Evolutionary conservation across 2,113 vertebrate genomes (phyloP), one percentile per base, ranked within the genome.

Genomic region (Puma concolor): DNA sequence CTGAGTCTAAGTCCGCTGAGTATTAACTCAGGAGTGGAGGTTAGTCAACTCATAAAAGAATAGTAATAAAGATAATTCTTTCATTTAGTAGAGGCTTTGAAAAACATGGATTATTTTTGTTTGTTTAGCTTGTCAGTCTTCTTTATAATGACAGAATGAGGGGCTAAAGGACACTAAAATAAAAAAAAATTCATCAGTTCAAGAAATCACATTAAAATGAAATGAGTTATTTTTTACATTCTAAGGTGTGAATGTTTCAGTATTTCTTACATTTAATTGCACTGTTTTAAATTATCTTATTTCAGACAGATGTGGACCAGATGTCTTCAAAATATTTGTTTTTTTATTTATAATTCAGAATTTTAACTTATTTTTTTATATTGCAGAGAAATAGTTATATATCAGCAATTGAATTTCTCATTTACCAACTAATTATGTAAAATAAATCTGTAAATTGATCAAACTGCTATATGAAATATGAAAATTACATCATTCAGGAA

Each of bases 401-500:
- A 98, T 97, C 88, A 95, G 94, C 92, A 98, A 98, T 81, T 93
- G 92, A 97, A 96, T 98, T 98, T 98, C 97, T 98, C 97, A 96
- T 98, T 97, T 98, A 98, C 97, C 91, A 97, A 57, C 94, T 98
- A 95, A 99, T 99, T 98, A 98, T 95, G 96, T 71, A 98, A 97
- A 98, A 96, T 98, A 98, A 98, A 98, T 98, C 97, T 97, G 98
- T 98, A 99, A 98, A 98, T 98, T 98, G 98, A 98, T 98, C 98
- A 97, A 97, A 98, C 92, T 94, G 97, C 94, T 98, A 98, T 98
- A 98, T 64, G 97, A 98, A 98, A 98, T 97, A 99, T 98, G 98
- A 99, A 99, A 98, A 99, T 99, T 98, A 81, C 96, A 99, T 98
- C 97, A 98, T 98, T 98, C 97, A 98, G 97, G 96, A 99, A 98